Evolutionary conservation across 2,113 vertebrate species (phyloP).

Genomic region (Pterocles burchelli): DNA sequence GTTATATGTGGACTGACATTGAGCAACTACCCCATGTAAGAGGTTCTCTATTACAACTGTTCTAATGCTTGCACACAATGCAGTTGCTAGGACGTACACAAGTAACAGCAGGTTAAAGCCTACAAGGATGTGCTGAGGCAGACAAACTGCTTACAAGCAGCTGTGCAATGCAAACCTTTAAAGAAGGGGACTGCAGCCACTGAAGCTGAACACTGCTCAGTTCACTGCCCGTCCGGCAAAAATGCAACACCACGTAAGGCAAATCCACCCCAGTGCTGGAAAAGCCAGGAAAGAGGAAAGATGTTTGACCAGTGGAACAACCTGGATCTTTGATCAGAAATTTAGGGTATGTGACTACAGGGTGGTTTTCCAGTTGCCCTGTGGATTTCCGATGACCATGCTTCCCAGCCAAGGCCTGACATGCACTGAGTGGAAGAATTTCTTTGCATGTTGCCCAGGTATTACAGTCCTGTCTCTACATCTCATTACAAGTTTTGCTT

Average conservation of each 20-base stretch:
- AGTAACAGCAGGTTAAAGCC: background rate
- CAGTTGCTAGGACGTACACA: background rate
- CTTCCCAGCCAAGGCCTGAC: background rate
- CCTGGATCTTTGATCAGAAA: background rate
- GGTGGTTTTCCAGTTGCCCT: background rate
- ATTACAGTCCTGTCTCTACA: background rate
- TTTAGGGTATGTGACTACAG: background rate
- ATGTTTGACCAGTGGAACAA: background rate
- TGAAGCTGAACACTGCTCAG: background rate
- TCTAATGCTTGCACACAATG: background rate
- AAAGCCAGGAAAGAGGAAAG: background rate
- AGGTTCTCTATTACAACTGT: background rate
- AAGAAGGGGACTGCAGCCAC: background rate
- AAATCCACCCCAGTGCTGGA: background rate
- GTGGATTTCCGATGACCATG: background rate
- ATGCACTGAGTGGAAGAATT: accelerated
- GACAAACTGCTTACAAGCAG: background rate
- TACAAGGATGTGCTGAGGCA: background rate
- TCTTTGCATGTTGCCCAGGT: background rate
- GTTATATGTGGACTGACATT: background rate
- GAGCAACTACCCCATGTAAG: background rate
- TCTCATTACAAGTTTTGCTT: background rate
- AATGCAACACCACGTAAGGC: background rate
- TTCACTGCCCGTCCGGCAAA: background rate
- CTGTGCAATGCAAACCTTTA: background rate